Conservation (phyloP, 1,140 invertebrate species). For the Tribolium madens region DNA sequence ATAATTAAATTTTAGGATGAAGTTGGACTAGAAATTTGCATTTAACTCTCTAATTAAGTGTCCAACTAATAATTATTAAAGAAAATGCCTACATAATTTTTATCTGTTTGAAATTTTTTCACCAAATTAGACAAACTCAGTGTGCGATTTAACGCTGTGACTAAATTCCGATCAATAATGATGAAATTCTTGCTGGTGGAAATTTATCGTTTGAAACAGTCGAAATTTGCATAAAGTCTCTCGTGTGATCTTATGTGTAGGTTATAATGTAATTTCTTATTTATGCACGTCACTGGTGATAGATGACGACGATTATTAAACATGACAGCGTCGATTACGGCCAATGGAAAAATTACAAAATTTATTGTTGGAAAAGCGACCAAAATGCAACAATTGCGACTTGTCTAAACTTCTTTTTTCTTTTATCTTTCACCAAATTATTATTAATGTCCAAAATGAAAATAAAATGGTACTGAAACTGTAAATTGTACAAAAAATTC, state of each 20-base stretch:
- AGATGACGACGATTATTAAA: slow-evolving; percentile 45
- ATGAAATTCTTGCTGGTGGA: background rate
- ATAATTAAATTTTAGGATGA: slow-evolving; percentile 25
- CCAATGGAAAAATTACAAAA: slow-evolving; percentile 31
- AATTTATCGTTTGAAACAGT: background rate
- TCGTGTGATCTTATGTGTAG: slow-evolving; percentile 30
- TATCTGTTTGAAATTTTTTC: background rate
- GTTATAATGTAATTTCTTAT: slow-evolving; percentile 39
- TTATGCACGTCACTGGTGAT: slow-evolving; percentile 35
- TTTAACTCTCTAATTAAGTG: slow-evolving; percentile 26
- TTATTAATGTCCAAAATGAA: too few species aligned
- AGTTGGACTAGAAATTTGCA: slow-evolving; percentile 19
- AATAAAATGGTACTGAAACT: too few species aligned
- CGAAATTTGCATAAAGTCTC: slow-evolving; percentile 9
- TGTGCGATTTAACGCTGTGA: background rate
- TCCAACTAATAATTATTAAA: slow-evolving; percentile 1
- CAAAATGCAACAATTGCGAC: background rate
- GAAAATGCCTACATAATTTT: slow-evolving; percentile 5
- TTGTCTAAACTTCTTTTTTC: too few species aligned
- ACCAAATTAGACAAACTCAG: too few species aligned
- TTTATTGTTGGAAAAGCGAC: slow-evolving; percentile 22
- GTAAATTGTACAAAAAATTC: too few species aligned
- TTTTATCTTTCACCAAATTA: too few species aligned
- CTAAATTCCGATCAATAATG: background rate
- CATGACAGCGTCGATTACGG: slow-evolving; percentile 41